Base-by-base conservation (phyloP, 2,113 vertebrate species). In the Chaetops frenatus region DNA sequence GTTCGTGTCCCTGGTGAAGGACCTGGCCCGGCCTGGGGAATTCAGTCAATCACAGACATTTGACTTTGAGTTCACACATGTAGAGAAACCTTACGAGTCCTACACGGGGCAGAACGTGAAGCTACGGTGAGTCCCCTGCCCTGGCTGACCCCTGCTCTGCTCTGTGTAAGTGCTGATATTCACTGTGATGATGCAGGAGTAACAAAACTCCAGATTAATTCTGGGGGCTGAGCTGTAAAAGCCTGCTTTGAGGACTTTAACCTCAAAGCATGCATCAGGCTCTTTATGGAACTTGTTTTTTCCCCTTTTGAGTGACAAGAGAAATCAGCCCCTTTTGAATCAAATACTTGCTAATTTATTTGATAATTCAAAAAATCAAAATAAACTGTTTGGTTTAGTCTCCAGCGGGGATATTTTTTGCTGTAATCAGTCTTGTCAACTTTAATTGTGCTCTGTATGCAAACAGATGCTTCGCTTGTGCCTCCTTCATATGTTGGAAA, bases 81-180 rank as follows among this genome's bases (percentile, higher is more conserved):
- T 99, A 96, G 99, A 99, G 88, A 99, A 99, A 96, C 99, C 99
- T 0, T 99, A 99, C 2, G 99, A 99, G 90, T 99, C 99, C 12
- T 99, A 99, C 98, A 99, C 99, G 0, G 99, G 99, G 79, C 99
- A 99, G 98, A 99, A 99, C 2, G 99, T 99, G 93, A 99, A 99
- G 96, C 97, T 99, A 64, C 97, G 99, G 99, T 99, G 94, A 97
- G 98, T 92, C 9, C 51, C 48, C n/a, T 25, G n/a, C 82, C 48
- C 25, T 29, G n/a, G 57, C 73, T 50, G 35, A 10, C 13, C 71
- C 73, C 72, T 7, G 3, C 18, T 18, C 23, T 60, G 65, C 27
- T 45, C 86, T 76, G 10, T 48, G 45, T 11, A 7, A 69, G 44
- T 50, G 29, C 44, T 69, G 56, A 3, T 36, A 1, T 2, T 72